Conservation (phyloP, 1,140 invertebrate species). For the Meloidogyne chitwoodi region DNA sequence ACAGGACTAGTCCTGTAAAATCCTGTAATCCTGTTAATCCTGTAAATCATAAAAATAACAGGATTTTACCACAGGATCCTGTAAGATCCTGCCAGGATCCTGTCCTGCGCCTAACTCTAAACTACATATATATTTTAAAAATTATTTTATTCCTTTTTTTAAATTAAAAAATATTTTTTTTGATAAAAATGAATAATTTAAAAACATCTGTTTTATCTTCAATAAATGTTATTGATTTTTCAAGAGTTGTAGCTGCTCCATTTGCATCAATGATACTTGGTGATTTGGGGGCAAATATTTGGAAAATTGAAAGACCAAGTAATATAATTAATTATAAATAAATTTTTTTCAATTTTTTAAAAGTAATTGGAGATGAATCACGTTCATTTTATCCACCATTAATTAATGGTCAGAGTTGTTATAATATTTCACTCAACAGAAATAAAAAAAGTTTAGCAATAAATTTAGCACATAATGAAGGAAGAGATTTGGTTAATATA, state of each 20-base stretch:
- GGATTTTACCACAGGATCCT: too few species aligned
- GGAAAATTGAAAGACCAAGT: constrained; percentile 71
- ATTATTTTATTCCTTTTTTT: too few species aligned
- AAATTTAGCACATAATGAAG: constrained; percentile 73
- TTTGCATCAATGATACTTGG: constrained; percentile 87
- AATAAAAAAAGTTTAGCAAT: constrained; percentile 92
- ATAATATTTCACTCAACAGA: constrained; percentile 82
- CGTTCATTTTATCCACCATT: constrained; percentile 89
- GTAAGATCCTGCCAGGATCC: too few species aligned
- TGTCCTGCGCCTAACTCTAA: too few species aligned
- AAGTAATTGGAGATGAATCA: constrained; percentile 77
- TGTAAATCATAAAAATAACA: too few species aligned
- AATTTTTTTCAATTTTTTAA: not conserved
- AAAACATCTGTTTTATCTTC: constrained; percentile 64
- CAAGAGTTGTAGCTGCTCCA: constrained; percentile 77
- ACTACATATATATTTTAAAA: too few species aligned
- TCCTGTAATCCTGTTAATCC: too few species aligned
- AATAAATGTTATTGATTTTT: constrained; percentile 75
- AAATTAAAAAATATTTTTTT: too few species aligned
- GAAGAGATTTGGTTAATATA: constrained; percentile 69
- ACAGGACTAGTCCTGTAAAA: too few species aligned
- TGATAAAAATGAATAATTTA: not conserved
- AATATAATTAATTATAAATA: not conserved
- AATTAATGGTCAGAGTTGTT: constrained; percentile 73
- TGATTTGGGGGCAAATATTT: constrained; percentile 86